A percentile compares a stretch with the other conserved stretches of the same genome.
These are phyloP conservation scores for Malurus cyaneus DNA, from an alignment of 2,113 vertebrate genomes.

Conservation along the genomic window DNA sequence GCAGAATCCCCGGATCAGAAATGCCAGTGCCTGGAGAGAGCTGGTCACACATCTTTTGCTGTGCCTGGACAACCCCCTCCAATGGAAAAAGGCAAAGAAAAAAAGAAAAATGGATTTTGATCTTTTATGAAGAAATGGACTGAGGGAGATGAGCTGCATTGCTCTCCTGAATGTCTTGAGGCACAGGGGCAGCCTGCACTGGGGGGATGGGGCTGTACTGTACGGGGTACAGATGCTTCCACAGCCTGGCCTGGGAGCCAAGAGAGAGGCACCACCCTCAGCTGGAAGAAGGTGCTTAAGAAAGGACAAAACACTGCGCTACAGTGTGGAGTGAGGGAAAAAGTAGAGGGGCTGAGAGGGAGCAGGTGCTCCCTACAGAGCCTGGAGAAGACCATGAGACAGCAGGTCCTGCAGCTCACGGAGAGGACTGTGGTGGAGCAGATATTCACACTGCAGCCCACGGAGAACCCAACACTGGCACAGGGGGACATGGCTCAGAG, in stretches of 20 bases:
- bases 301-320: background rate
- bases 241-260: background rate
- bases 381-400: background rate
- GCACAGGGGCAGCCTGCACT: background rate
- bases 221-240: background rate
- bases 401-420: background rate
- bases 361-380: background rate
- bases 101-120: background rate
- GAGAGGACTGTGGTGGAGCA: background rate
- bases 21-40: background rate
- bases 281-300: background rate
- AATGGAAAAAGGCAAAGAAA: background rate
- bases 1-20: background rate
- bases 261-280: background rate
- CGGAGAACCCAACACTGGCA: background rate
- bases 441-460: background rate
- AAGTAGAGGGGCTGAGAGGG: background rate
- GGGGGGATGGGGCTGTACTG: fast-evolving
- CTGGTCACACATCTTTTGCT: fast-evolving
- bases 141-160: background rate
- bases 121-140: background rate
- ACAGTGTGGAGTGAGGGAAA: background rate
- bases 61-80: background rate
- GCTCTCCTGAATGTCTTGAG: background rate
- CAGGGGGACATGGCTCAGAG: background rate